A percentile compares a stretch with the other conserved stretches of the same genome.
phyloP scores from a whole-genome alignment of 53 echinoderm and acorn worm species.

The Patiria pectinifera region DNA sequence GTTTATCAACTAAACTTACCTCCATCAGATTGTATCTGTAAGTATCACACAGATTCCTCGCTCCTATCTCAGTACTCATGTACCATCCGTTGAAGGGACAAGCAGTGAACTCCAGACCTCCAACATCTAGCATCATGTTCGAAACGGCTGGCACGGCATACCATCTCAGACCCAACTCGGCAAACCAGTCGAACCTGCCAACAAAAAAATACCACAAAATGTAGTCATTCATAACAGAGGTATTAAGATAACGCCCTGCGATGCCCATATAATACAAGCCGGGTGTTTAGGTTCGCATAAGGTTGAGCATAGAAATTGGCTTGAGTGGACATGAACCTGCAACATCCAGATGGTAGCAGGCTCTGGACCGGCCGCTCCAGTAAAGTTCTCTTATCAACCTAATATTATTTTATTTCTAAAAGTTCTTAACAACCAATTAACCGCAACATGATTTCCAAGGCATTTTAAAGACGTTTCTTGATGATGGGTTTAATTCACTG shows the following conservation, averaged over 20 bases:
- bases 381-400: no score
- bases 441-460: no score
- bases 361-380: no score
- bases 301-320: no score
- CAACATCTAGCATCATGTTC: slow-evolving; percentile 78
- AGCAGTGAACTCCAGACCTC: slow-evolving; percentile 84
- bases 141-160: slow-evolving; percentile 79
- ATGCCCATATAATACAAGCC: background rate
- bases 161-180: slow-evolving; percentile 85
- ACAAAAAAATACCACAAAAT: background rate
- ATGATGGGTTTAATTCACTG: no score
- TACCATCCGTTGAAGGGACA: slow-evolving; percentile 87
- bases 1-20: slow-evolving; percentile 41
- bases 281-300: no score
- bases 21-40: slow-evolving; percentile 73
- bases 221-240: background rate
- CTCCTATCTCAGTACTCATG: slow-evolving; percentile 77
- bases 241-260: no score
- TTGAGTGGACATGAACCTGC: no score
- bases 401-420: no score
- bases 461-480: no score
- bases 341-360: no score
- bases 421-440: no score
- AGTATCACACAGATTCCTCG: slow-evolving; percentile 69
- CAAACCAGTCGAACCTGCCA: slow-evolving; percentile 82